Conservation (phyloP, 2,797 vertebrate genomes). For the Eulemur mongoz region DNA sequence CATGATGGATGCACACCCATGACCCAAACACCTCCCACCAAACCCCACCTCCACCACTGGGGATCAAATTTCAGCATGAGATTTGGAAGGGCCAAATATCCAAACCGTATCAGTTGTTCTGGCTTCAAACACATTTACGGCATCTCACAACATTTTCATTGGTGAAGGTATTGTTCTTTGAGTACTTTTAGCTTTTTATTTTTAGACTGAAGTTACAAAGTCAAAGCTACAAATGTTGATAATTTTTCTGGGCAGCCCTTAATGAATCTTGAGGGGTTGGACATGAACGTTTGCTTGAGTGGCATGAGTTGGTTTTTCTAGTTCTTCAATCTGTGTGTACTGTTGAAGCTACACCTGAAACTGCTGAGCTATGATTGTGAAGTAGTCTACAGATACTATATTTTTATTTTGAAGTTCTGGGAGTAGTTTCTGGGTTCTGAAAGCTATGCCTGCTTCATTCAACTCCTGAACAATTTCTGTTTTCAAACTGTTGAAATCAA, state of each 20-base stretch:
- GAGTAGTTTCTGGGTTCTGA: constrained; percentile 92
- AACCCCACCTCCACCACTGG: not conserved
- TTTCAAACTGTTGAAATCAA: constrained; percentile 93
- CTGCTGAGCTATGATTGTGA: constrained; percentile 90
- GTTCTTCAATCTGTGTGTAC: constrained; percentile 93
- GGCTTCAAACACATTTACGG: constrained; percentile 91
- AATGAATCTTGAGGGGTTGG: constrained; percentile 94
- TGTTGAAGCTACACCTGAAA: constrained; percentile 94
- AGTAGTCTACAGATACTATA: constrained; percentile 92
- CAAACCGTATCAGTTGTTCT: constrained; percentile 42
- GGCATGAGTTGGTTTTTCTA: constrained; percentile 90
- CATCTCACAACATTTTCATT: constrained; percentile 90
- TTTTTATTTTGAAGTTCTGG: constrained; percentile 94
- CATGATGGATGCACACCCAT: not conserved
- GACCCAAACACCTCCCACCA: not conserved
- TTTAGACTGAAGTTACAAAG: constrained; percentile 90
- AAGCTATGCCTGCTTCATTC: constrained; percentile 92
- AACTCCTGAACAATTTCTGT: constrained; percentile 93
- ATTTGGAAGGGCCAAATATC: not conserved
- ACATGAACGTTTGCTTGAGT: constrained; percentile 91
- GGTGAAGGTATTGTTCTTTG: constrained; percentile 93
- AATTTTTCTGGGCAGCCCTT: constrained; percentile 93
- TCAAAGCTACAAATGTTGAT: constrained; percentile 92
- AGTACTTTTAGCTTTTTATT: constrained; percentile 94
- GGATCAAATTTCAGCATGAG: not conserved